These are phyloP conservation scores for Strigops habroptila DNA, from an alignment of 2,113 vertebrate genomes.

Conservation along the genomic window DNA sequence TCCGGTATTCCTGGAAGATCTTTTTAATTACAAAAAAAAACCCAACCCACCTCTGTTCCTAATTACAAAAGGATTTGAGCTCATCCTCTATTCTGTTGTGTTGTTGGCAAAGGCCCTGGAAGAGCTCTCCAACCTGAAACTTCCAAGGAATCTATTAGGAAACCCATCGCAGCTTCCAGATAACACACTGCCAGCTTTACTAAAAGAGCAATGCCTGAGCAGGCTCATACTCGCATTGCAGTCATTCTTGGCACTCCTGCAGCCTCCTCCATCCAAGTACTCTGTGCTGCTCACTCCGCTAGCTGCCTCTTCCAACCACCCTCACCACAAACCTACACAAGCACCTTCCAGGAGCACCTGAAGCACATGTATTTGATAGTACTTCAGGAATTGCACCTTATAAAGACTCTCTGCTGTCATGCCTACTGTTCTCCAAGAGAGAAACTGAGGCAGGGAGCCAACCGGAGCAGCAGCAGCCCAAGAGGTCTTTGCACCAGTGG, in stretches of 20 bases:
- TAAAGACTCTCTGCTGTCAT: neutral
- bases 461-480: fast-evolving
- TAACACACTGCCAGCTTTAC: slow-evolving; percentile 2
- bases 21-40: slow-evolving; percentile 22
- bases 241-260: slow-evolving; percentile 32
- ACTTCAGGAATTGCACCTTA: fast-evolving
- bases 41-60: too few relatives aligned
- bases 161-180: slow-evolving; percentile 33
- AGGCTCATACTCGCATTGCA: slow-evolving; percentile 20
- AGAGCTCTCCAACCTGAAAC: slow-evolving; percentile 26
- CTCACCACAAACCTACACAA: fast-evolving
- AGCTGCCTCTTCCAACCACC: neutral
- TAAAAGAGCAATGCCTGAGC: neutral
- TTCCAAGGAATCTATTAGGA: slow-evolving; percentile 38
- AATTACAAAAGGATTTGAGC: slow-evolving; percentile 21
- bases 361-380: neutral
- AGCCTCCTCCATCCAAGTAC: neutral
- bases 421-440: neutral
- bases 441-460: neutral
- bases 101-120: slow-evolving; percentile 19
- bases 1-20: slow-evolving; percentile 23
- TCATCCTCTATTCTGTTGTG: neutral
- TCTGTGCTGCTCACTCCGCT: neutral
- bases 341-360: neutral
- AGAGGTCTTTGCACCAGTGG: neutral